These are phyloP conservation scores for Sylvilagus floridanus DNA, from an alignment of 2,797 vertebrate genomes.

Conservation along the genomic window DNA sequence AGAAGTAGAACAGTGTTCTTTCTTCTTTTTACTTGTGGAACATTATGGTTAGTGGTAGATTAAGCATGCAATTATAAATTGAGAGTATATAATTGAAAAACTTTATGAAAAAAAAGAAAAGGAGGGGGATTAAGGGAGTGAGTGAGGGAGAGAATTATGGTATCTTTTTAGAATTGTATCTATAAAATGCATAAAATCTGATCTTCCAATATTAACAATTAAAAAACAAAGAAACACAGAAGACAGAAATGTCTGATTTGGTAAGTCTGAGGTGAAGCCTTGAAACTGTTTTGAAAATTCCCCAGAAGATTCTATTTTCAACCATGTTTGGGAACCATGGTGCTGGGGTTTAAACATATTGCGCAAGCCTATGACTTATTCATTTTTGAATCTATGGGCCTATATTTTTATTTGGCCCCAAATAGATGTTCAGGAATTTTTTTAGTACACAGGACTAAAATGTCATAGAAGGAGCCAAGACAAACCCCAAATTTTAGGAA, in stretches of 20 bases:
- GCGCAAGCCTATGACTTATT: neutral
- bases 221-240: neutral
- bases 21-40: too few relatives aligned
- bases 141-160: too few relatives aligned
- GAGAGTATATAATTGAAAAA: too few relatives aligned
- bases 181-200: too few relatives aligned
- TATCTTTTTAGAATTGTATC: too few relatives aligned
- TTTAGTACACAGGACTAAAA: conserved; percentile 4
- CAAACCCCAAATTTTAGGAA: neutral
- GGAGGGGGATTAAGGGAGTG: too few relatives aligned
- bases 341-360: conserved; percentile 17
- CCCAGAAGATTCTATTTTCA: neutral
- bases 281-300: neutral
- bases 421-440: neutral
- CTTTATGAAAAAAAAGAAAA: too few relatives aligned
- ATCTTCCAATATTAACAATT: too few relatives aligned
- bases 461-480: conserved; percentile 13
- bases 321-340: neutral
- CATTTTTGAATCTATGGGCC: neutral
- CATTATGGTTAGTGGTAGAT: too few relatives aligned
- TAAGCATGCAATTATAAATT: too few relatives aligned
- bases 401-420: neutral
- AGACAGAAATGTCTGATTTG: neutral
- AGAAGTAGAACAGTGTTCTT: too few relatives aligned
- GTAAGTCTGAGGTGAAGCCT: neutral